These are phyloP conservation scores for Drosophila ustulata DNA, from an alignment of 2,888 invertebrate species.

Conservation along the genomic window DNA sequence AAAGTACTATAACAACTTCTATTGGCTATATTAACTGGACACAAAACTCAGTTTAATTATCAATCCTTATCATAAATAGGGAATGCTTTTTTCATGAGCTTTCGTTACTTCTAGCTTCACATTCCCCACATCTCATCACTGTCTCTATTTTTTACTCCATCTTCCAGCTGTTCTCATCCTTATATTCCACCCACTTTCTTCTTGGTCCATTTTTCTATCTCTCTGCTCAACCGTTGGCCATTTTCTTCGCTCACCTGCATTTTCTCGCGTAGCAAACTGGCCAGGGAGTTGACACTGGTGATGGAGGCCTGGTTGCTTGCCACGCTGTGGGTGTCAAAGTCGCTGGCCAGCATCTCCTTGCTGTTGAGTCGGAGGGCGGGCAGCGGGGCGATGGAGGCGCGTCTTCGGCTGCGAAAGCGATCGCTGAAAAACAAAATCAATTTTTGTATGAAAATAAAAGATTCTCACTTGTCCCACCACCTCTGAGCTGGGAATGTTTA, in stretches of 20 bases:
- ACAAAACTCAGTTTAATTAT: too few species aligned
- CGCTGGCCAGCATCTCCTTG: slow-evolving; percentile 87
- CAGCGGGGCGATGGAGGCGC: slow-evolving; percentile 88
- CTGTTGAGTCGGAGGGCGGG: slow-evolving; percentile 86
- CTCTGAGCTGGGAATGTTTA: slow-evolving; percentile 12
- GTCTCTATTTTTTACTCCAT: too few species aligned
- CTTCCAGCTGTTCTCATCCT: too few species aligned
- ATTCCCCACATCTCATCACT: too few species aligned
- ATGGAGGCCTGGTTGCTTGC: slow-evolving; percentile 88
- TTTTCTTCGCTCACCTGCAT: slow-evolving; percentile 87
- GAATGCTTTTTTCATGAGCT: too few species aligned
- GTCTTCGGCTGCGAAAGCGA: slow-evolving; percentile 88
- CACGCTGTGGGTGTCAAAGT: slow-evolving; percentile 84
- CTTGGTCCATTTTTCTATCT: too few species aligned
- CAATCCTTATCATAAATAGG: too few species aligned
- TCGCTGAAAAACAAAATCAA: slow-evolving; percentile 85
- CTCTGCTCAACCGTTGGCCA: too few species aligned
- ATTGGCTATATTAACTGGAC: too few species aligned
- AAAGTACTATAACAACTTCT: too few species aligned
- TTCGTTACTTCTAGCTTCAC: too few species aligned
- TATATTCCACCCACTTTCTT: too few species aligned
- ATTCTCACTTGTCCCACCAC: background rate
- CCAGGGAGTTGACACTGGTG: slow-evolving; percentile 93
- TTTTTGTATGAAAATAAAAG: background rate
- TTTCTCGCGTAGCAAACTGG: slow-evolving; percentile 93